These are phyloP conservation scores for Thunnus thynnus DNA, from an alignment of 2,113 vertebrate species.

Conservation along the genomic window DNA sequence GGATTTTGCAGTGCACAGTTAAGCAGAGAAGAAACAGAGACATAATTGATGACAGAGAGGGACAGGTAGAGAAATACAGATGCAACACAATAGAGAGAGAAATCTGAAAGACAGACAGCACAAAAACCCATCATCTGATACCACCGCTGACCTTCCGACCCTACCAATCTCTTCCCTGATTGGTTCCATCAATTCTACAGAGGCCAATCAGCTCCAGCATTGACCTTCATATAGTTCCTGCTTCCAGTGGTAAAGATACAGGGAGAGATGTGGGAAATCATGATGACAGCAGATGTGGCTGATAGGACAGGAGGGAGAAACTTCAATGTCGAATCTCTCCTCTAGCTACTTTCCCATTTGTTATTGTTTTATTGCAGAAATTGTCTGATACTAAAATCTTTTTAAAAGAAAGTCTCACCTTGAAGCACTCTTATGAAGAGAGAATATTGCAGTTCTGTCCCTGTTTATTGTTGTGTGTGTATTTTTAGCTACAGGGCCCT, in stretches of 20 bases:
- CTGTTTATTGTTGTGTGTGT: neutral
- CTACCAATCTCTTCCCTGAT: slow-evolving; percentile 21
- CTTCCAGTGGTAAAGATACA: neutral
- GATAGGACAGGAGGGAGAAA: neutral
- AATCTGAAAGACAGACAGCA: too few relatives aligned
- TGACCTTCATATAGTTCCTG: slow-evolving; percentile 23
- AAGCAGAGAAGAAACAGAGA: too few relatives aligned
- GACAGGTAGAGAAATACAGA: too few relatives aligned
- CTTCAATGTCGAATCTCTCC: neutral
- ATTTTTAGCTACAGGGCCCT: neutral
- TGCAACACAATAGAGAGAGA: too few relatives aligned
- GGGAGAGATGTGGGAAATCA: neutral
- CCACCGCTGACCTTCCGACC: neutral
- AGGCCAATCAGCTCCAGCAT: slow-evolving; percentile 29
- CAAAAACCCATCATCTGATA: slow-evolving; percentile 25
- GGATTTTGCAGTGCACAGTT: too few relatives aligned
- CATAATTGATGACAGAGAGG: too few relatives aligned
- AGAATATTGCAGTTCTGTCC: too few relatives aligned
- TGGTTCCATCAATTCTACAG: slow-evolving; percentile 35
- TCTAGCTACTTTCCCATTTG: neutral
- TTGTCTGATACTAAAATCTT: neutral
- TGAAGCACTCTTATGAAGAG: neutral
- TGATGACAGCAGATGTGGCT: slow-evolving; percentile 11
- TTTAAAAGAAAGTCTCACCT: neutral
- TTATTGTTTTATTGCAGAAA: neutral